These are phyloP conservation scores for Brachypteracias leptosomus DNA, from an alignment of 2,113 vertebrate species.

Conservation along the genomic window DNA sequence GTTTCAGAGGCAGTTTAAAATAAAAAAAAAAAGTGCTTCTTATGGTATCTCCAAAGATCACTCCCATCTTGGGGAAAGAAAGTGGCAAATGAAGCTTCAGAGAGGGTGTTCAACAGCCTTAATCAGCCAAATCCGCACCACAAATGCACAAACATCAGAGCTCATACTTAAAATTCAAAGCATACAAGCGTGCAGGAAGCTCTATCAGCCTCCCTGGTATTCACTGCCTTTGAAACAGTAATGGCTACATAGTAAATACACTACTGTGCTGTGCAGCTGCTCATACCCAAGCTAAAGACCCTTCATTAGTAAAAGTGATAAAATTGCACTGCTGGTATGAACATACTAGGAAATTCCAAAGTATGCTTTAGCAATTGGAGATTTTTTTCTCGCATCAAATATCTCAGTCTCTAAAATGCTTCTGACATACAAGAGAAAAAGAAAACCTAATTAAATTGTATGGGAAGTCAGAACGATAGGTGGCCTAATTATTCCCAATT, in stretches of 20 bases:
- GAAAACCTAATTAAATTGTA: constrained; percentile 28
- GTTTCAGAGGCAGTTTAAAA: background rate
- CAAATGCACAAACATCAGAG: background rate
- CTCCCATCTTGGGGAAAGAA: background rate
- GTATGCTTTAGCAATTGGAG: background rate
- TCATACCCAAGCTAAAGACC: background rate
- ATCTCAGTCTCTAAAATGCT: background rate
- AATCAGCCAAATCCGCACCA: background rate
- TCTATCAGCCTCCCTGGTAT: background rate
- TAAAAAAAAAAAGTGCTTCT: background rate
- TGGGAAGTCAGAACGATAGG: background rate
- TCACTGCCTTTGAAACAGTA: background rate
- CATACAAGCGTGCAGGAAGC: background rate
- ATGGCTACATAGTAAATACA: background rate
- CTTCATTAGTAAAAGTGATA: background rate
- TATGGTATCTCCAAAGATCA: background rate
- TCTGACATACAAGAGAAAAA: background rate
- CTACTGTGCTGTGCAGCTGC: background rate
- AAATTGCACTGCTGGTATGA: background rate
- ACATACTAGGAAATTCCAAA: background rate
- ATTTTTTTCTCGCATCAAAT: background rate
- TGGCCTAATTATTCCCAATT: constrained; percentile 8
- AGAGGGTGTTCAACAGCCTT: background rate
- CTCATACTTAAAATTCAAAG: background rate
- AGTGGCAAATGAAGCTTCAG: background rate